Percentiles rank a stretch among this genome's conserved stretches.
Conservation (phyloP, 2,888 invertebrate species). For the Hymenopus coronatus region DNA sequence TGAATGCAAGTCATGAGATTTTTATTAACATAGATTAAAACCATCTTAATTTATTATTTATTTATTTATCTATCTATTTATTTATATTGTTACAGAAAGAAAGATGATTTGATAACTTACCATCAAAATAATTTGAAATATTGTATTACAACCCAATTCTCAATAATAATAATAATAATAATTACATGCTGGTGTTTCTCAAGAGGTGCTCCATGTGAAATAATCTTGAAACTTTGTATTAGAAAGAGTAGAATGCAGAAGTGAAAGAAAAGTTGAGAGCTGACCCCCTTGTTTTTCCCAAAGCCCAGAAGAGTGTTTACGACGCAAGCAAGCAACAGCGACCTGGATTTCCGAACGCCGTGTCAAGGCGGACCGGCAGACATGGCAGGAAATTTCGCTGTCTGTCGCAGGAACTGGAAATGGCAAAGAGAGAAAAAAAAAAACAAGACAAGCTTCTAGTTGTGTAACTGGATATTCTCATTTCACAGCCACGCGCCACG, state of each 20-base stretch:
- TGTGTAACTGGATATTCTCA: neutral
- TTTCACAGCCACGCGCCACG: neutral
- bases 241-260: neutral
- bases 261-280: neutral
- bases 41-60: no score
- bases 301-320: neutral
- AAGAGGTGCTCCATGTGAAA: no score
- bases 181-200: no score
- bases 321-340: neutral
- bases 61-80: no score
- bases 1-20: no score
- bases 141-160: no score
- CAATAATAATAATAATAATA: no score
- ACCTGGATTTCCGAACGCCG: neutral
- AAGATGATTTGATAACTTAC: no score
- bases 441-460: neutral
- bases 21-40: no score
- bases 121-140: no score
- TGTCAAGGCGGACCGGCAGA: conserved; percentile 19
- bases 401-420: neutral
- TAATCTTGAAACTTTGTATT: no score
- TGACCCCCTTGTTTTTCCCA: neutral
- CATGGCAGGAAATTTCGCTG: neutral
- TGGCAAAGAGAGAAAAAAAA: neutral
- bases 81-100: no score